Base-by-base conservation (phyloP, 1,140 invertebrate genomes). In the Lordiphosa mommai region DNA sequence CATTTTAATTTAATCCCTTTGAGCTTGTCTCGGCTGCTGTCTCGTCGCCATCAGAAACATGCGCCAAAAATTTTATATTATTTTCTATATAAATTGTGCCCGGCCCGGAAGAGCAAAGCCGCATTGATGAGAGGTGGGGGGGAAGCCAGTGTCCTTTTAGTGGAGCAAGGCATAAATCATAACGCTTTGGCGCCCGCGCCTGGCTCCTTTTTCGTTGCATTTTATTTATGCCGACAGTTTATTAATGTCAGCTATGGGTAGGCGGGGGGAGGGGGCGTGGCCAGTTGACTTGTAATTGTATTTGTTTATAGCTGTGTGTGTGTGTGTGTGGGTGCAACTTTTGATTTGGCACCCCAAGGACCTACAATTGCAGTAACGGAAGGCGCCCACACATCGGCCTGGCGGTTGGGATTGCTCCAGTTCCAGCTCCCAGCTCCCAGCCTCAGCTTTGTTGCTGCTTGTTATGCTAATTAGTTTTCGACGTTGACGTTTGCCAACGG, bases 1-100 rank as follows among this genome's bases (percentile, higher is more conserved):
- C 77, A 82, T 84, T 82, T 82, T 82, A 82, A 82, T 82, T 82
- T 82, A 82, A 82, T 82, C 76, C 71, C 77, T 82, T 82, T 82
- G 76, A 82, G 76, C 77, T 76, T 84, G 76, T 80, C 76, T 80
- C 66, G 76, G 76, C 70, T 82, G 77, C 63, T 82, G 77, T 82
- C 76, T 82, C 77, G 76, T 61, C 76, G 76, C 76, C 76, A 84
- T 82, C 76, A 82, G 59, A 82, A 82, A 84, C 76, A 82, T 84
- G 72, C 76, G 65, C 67, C 63, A 71, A 67, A 80, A 73, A 73
- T 74, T 61, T 43, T 69, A 52, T 60, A 43, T 57, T 38, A 57
- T 36, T 48, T 64, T 51, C 57, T 37, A 41, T 23, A 23, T 23
- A 23, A 23, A 23, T 23, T 23, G 20, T 23, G 20, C 20, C 44